These are phyloP conservation scores for Pogonomyrmex californicus DNA, from an alignment of 1,140 invertebrate genomes.

Conservation along the genomic window DNA sequence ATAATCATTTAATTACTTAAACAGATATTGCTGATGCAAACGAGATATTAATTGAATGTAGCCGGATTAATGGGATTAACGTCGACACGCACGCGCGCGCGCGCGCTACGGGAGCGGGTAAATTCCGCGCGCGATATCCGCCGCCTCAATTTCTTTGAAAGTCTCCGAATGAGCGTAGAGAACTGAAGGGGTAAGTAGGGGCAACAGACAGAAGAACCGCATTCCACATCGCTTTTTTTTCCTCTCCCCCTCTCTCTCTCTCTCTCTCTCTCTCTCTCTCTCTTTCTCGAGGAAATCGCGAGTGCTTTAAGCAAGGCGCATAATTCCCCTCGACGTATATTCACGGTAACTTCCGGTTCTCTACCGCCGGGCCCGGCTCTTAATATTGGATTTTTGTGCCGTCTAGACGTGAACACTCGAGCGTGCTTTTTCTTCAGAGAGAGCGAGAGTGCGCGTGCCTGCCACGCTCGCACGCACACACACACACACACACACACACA, in stretches of 20 bases:
- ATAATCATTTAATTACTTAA: conserved; percentile 55
- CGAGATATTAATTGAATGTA: conserved; percentile 43
- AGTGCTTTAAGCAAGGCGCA: conserved; percentile 56
- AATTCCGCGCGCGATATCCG: conserved; percentile 50
- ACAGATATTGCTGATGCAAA: conserved; percentile 37
- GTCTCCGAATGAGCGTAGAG: not conserved
- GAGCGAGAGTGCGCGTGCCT: conserved; percentile 10
- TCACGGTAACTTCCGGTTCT: conserved; percentile 56
- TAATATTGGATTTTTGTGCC: conserved; percentile 78
- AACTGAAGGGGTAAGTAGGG: not conserved
- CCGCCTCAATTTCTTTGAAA: conserved; percentile 39
- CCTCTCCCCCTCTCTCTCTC: not conserved
- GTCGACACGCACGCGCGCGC: not conserved
- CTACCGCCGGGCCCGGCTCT: conserved; percentile 61
- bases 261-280: not conserved
- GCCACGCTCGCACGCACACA: not conserved
- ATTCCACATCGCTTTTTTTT: conserved; percentile 35
- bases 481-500: not conserved
- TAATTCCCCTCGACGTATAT: conserved; percentile 69
- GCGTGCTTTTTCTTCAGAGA: conserved; percentile 35
- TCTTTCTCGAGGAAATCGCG: conserved; percentile 7
- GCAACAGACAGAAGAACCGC: conserved; percentile 3
- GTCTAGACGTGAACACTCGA: conserved; percentile 66
- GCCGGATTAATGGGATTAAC: conserved; percentile 40
- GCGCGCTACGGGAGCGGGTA: conserved; percentile 9